Conservation (phyloP, 2,888 invertebrate genomes). For the Xanthorhoe spadicearia region DNA sequence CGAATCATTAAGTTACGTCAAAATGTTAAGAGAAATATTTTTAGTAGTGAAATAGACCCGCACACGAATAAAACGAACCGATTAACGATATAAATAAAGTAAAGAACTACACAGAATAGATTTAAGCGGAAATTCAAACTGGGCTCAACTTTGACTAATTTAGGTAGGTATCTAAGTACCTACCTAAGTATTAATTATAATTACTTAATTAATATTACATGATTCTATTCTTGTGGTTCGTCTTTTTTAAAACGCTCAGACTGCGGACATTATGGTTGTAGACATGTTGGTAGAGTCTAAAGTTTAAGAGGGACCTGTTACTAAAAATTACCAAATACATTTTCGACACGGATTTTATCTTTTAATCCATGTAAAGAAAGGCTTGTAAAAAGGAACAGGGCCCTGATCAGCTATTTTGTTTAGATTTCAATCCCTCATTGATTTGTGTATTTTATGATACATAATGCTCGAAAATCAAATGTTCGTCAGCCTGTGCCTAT, state of each 20-base stretch:
- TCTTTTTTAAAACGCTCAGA: background rate
- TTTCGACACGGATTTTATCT: background rate
- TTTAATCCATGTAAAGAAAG: background rate
- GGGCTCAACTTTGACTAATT: no score
- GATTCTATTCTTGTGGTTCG: constrained; percentile 2
- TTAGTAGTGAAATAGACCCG: constrained; percentile 33
- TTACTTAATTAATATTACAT: background rate
- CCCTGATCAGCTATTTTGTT: background rate
- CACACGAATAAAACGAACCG: constrained; percentile 30
- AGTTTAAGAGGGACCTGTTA: background rate
- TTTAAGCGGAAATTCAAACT: background rate
- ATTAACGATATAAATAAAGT: constrained; percentile 10
- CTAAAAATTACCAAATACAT: background rate
- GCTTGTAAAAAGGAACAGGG: background rate
- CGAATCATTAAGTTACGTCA: constrained; percentile 6
- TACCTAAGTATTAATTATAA: background rate
- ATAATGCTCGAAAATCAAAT: background rate
- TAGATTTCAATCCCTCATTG: background rate
- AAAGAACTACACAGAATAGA: constrained; percentile 16
- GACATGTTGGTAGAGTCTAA: constrained; percentile 4
- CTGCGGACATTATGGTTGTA: background rate
- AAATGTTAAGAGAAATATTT: background rate
- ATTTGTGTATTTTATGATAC: constrained; percentile 3
- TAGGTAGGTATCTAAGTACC: no score
- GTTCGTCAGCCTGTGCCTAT: constrained; percentile 2